Conservation (phyloP, 2,888 invertebrate genomes). For the Drepana falcataria region DNA sequence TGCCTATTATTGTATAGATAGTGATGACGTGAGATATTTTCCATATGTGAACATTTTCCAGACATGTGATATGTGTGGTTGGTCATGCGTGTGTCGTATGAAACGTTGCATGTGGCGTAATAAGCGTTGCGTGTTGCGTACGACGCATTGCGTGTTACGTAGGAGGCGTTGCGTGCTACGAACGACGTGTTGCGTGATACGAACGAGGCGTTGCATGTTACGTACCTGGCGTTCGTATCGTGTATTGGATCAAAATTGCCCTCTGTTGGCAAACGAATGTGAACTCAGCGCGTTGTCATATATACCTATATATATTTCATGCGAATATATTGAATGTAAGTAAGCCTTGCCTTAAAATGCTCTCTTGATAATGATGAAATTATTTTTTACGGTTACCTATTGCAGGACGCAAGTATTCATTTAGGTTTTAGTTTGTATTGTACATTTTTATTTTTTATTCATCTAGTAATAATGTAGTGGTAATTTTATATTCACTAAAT, state of each 20-base stretch:
- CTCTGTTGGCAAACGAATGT: background rate
- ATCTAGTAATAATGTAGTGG: constrained; percentile 46
- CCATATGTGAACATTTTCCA: constrained; percentile 33
- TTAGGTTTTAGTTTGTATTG: constrained; percentile 64
- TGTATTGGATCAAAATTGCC: too few species aligned
- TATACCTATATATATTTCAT: constrained; percentile 31
- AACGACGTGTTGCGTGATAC: too few species aligned
- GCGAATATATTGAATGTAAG: constrained; percentile 36
- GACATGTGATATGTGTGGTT: constrained; percentile 45
- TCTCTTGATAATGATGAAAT: constrained; percentile 71
- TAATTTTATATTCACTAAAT: constrained; percentile 46
- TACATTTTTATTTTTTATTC: constrained; percentile 59
- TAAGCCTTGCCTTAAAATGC: constrained; percentile 73
- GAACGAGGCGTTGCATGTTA: too few species aligned
- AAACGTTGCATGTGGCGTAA: background rate
- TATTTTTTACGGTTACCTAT: constrained; percentile 74
- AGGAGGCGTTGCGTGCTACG: too few species aligned
- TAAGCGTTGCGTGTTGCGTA: background rate
- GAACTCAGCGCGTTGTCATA: constrained; percentile 12
- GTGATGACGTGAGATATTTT: constrained; percentile 20
- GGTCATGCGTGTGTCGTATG: constrained; percentile 16
- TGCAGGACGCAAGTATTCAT: constrained; percentile 75
- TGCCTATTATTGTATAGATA: constrained; percentile 43
- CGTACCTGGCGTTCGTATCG: too few species aligned
- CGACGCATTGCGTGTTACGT: background rate